Conservation (phyloP, 1,140 invertebrate species). For the Phymorhynchus buccinoides region DNA sequence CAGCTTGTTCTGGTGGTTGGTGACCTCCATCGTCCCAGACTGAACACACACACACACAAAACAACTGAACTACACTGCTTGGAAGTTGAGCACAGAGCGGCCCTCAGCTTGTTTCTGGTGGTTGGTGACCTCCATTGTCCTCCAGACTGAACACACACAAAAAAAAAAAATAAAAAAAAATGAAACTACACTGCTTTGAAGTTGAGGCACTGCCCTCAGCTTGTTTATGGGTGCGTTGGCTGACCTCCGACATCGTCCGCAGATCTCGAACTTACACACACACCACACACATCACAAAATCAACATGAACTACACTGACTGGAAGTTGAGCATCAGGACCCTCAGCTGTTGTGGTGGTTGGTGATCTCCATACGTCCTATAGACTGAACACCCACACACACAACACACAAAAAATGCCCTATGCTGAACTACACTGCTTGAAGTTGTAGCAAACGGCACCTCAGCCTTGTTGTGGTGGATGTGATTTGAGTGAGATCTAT, state of each 20-base stretch:
- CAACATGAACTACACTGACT: conserved; percentile 91
- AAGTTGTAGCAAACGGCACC: conserved; percentile 87
- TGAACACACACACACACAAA: no score
- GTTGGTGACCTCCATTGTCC: no score
- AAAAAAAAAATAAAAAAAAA: no score
- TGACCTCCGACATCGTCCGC: conserved; percentile 90
- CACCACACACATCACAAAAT: no score
- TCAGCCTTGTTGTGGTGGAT: conserved; percentile 84
- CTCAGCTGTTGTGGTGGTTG: conserved; percentile 83
- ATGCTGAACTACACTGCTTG: conserved; percentile 92
- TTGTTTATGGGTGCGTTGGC: conserved; percentile 84
- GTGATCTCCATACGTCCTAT: conserved; percentile 91
- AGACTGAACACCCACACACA: conserved; percentile 74
- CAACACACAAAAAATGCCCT: no score
- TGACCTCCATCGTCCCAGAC: no score
- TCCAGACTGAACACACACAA: no score
- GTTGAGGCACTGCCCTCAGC: conserved; percentile 83
- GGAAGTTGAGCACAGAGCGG: no score
- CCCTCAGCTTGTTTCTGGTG: no score
- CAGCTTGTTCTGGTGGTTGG: no score
- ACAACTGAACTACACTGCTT: no score
- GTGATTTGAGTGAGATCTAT: conserved; percentile 89
- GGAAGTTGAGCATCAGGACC: conserved; percentile 88
- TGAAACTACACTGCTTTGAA: conserved; percentile 93
- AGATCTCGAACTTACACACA: conserved; percentile 50